phyloP scores from a whole-genome alignment of 2,113 vertebrate species.

The Actenoides lindsayi region DNA sequence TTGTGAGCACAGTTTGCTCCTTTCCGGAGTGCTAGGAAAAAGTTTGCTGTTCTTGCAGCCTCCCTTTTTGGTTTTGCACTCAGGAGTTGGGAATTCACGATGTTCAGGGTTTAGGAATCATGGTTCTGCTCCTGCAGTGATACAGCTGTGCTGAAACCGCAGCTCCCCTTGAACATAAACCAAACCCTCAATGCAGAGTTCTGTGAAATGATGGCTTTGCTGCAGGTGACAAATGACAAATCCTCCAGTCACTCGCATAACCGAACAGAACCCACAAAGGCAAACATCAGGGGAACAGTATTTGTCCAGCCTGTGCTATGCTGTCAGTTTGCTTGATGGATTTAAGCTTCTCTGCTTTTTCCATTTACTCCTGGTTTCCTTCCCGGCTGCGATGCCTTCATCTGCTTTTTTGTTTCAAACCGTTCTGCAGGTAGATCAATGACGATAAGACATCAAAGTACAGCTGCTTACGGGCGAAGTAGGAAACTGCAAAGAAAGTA shows the following conservation, averaged over 20 bases:
- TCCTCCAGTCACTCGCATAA: neutral
- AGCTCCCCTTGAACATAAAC: neutral
- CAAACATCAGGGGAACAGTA: neutral
- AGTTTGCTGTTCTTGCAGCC: neutral
- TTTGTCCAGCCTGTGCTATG: neutral
- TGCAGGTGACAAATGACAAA: neutral
- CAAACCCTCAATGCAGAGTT: neutral
- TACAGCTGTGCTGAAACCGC: neutral
- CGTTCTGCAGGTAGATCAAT: neutral
- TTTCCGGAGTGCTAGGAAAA: neutral
- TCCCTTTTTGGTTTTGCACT: neutral
- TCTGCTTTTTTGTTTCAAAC: neutral
- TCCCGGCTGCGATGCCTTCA: neutral
- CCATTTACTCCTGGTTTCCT: slow-evolving; percentile 1
- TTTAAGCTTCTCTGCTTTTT: neutral
- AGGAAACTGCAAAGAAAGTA: neutral
- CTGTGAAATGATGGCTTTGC: neutral
- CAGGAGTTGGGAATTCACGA: fast-evolving
- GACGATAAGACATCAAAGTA: neutral
- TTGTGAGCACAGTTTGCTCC: neutral
- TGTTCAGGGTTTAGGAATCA: neutral
- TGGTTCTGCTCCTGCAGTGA: fast-evolving
- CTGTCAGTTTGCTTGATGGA: neutral
- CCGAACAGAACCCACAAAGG: neutral
- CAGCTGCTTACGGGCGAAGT: neutral